A percentile compares a stretch with the other conserved stretches of the same genome.
Conservation (phyloP, 2,888 invertebrate genomes). For the Pegoplata infirma region DNA sequence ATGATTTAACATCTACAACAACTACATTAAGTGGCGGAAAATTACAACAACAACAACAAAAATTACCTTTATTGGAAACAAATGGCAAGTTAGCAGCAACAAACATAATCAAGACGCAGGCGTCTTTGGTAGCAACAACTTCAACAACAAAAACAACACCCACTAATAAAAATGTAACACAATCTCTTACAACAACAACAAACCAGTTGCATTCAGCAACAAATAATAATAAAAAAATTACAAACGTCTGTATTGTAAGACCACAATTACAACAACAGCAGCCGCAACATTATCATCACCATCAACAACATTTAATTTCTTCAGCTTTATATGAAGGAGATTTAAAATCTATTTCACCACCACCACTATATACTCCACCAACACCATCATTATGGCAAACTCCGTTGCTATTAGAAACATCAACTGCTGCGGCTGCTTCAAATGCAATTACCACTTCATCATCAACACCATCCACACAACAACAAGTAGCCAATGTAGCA, state of each 20-base stretch:
- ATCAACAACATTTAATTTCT: constrained; percentile 59
- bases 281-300: constrained; percentile 52
- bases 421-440: constrained; percentile 14
- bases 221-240: constrained; percentile 66
- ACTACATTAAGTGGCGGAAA: constrained; percentile 48
- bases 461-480: neutral
- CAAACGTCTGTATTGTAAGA: constrained; percentile 72
- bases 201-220: constrained; percentile 52
- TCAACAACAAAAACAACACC: constrained; percentile 61
- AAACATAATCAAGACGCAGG: constrained; percentile 68
- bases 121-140: constrained; percentile 66
- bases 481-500: constrained; percentile 28
- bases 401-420: constrained; percentile 71
- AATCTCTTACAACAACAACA: constrained; percentile 70
- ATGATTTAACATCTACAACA: constrained; percentile 65
- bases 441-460: neutral
- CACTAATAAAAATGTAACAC: constrained; percentile 72
- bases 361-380: constrained; percentile 69
- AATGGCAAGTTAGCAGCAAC: constrained; percentile 64
- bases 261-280: constrained; percentile 70
- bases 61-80: constrained; percentile 63
- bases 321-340: constrained; percentile 50
- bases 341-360: constrained; percentile 64
- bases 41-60: constrained; percentile 57
- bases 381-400: constrained; percentile 75